Percentiles rank a stretch among this genome's conserved stretches.
Evolutionary conservation across 2,888 invertebrate species (phyloP).

Genomic region (Unio pictorum): DNA sequence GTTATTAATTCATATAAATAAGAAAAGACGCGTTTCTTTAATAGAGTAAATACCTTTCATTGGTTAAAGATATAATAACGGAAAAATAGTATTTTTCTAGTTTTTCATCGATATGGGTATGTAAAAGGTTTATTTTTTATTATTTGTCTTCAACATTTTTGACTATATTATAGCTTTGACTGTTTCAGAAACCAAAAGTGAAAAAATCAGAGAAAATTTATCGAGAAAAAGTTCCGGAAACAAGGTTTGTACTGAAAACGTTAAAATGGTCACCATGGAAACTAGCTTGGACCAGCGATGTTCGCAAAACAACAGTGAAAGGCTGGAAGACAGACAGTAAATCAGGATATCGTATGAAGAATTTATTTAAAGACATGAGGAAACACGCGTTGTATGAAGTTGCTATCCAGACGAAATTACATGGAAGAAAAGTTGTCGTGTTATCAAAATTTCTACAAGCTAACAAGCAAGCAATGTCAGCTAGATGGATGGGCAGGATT

Average conservation of each 20-base stretch:
- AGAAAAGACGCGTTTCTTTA: too few relatives aligned
- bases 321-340: not conserved
- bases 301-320: not conserved
- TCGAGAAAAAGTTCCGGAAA: conserved; percentile 44
- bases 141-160: not conserved
- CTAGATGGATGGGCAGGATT: conserved; percentile 21
- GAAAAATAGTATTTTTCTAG: not conserved
- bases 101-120: not conserved
- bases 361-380: conserved; percentile 9
- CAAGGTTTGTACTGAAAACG: conserved; percentile 37
- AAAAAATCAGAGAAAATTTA: conserved; percentile 5
- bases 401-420: conserved; percentile 38
- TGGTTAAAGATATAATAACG: not conserved
- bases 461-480: conserved; percentile 3
- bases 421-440: conserved; percentile 38
- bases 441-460: conserved; percentile 25
- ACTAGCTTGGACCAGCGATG: conserved; percentile 23
- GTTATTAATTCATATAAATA: too few relatives aligned
- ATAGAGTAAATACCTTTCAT: too few relatives aligned
- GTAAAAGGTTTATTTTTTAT: not conserved
- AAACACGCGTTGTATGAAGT: conserved; percentile 39
- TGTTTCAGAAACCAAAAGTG: not conserved
- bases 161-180: not conserved
- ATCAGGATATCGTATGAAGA: conserved; percentile 9
- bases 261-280: conserved; percentile 53